Evolutionary conservation across 2,113 vertebrate species (phyloP), one percentile per base, ranked within the genome.

Genomic region (Eolophus roseicapilla): DNA sequence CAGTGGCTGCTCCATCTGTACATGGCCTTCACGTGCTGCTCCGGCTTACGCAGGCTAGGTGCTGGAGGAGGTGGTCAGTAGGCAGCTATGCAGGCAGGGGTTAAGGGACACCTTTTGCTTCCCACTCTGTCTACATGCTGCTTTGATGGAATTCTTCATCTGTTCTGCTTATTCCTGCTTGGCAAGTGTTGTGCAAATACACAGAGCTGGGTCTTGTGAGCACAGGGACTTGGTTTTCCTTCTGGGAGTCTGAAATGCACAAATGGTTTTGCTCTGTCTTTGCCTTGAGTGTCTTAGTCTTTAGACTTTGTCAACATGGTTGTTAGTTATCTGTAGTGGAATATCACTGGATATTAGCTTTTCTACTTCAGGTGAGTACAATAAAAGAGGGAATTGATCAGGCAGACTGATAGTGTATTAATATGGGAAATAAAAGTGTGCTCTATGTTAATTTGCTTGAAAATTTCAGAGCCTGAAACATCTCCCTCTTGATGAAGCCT

Each of bases 21-120:
- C 5, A 6, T 14, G 13, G 4, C 62, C 41, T 79, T 67, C 21
- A 33, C 1, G 1, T 35, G 55, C 33, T 74, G 27, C 75, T 69
- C 13, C 5, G 10, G 29, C 7, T 65, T 55, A 7, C 0, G 0
- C 11, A 75, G 52, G 10, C 52, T 41, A 13, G 6, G 18, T 70
- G 43, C 5, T 35, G 20, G 50, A 65, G 41, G 16, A 29, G 11
- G 10, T 1, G 2, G 7, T 53, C 1, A 2, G 13, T 63, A 29
- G 27, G 13, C n/a, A 43, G 24, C 10, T 71, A 3, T 11, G 19
- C 20, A 35, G 28, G 3, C 0, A 0, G 5, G 13, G 6, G 1
- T 10, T 64, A 29, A 52, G 27, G 43, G 10, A n/a, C 24, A 3
- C 11, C 7, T 85, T 75, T 75, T 67, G 12, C 9, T 50, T 7